These are phyloP conservation scores for Aleadryas rufinucha DNA, from an alignment of 2,113 vertebrate genomes.

Conservation along the genomic window DNA sequence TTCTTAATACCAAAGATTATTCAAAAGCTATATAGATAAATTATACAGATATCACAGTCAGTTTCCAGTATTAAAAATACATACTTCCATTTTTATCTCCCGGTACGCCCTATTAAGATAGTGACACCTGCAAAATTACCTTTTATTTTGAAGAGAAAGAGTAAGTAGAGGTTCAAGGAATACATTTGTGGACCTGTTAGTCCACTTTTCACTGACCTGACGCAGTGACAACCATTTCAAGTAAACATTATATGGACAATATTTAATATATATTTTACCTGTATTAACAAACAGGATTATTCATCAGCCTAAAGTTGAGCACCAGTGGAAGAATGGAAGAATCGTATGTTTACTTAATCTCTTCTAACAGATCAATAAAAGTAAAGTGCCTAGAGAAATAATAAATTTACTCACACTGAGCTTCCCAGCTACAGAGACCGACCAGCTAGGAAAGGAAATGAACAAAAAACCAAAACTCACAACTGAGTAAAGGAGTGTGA, in stretches of 20 bases:
- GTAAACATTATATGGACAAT: background rate
- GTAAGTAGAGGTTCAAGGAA: background rate
- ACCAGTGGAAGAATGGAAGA: background rate
- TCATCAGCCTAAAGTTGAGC: background rate
- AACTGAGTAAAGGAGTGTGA: background rate
- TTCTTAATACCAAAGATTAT: background rate
- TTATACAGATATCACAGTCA: background rate
- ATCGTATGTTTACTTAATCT: background rate
- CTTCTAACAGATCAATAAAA: background rate
- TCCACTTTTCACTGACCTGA: background rate
- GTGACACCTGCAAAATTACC: background rate
- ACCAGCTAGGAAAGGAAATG: background rate
- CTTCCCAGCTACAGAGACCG: background rate
- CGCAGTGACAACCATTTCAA: background rate
- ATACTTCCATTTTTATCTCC: background rate
- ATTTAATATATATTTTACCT: background rate
- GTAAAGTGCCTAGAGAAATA: fast-evolving
- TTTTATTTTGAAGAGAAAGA: background rate
- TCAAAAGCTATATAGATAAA: background rate
- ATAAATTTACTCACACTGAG: background rate
- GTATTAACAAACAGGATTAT: background rate
- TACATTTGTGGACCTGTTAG: background rate
- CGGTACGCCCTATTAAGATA: background rate
- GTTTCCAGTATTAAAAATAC: background rate
- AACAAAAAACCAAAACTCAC: background rate